Evolutionary conservation across 2,113 vertebrate genomes (phyloP).

Genomic region (Thalassoma bifasciatum): DNA sequence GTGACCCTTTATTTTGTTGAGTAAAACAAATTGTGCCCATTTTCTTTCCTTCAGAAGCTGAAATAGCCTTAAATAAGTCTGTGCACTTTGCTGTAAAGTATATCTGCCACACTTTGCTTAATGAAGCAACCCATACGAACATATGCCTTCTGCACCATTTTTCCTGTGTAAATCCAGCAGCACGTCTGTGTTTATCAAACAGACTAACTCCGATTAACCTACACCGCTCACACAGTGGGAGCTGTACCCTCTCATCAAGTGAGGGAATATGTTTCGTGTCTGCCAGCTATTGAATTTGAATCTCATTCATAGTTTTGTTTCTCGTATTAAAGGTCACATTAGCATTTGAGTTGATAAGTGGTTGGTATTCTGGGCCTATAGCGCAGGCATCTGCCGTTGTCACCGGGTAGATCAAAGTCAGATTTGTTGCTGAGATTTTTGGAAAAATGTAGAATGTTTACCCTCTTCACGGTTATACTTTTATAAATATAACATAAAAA

Average conservation of each 20-base stretch:
- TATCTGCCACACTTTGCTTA: background rate
- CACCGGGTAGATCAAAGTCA: constrained; percentile 39
- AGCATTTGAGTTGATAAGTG: constrained; percentile 82
- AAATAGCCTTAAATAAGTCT: constrained; percentile 3
- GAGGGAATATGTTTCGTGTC: constrained; percentile 64
- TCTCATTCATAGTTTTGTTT: constrained; percentile 81
- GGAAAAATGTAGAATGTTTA: constrained; percentile 15
- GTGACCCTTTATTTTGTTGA: too few species aligned
- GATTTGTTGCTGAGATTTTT: constrained; percentile 13
- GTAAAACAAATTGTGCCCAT: too few species aligned
- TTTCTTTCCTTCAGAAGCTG: background rate
- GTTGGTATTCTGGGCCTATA: constrained; percentile 69
- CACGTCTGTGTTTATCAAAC: constrained; percentile 38
- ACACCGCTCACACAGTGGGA: constrained; percentile 32
- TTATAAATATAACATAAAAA: too few species aligned
- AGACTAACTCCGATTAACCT: constrained; percentile 67
- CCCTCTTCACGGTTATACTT: background rate
- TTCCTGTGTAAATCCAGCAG: constrained; percentile 49
- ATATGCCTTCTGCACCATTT: background rate
- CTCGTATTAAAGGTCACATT: constrained; percentile 83
- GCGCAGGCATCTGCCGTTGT: constrained; percentile 29
- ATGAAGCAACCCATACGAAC: constrained; percentile 12
- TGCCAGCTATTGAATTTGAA: constrained; percentile 76
- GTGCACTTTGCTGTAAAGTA: constrained; percentile 12
- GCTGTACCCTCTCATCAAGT: constrained; percentile 52